A percentile compares a stretch with the other conserved stretches of the same genome.
phyloP scores from a whole-genome alignment of 2,113 vertebrate species.

The Halichoerus grypus region DNA sequence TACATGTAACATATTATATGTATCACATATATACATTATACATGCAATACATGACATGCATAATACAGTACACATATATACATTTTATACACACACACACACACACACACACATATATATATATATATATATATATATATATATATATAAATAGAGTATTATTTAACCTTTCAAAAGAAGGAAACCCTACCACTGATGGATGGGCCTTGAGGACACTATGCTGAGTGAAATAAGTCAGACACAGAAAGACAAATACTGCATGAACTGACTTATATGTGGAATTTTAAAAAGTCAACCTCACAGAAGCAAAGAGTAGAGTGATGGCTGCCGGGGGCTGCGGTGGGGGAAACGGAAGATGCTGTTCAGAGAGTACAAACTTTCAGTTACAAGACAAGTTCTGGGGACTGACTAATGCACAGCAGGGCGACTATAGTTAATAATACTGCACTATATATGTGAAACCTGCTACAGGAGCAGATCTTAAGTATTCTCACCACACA shows the following conservation, averaged over 20 bases:
- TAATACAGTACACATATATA: background rate
- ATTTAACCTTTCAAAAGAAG: background rate
- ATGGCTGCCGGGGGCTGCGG: background rate
- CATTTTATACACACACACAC: background rate
- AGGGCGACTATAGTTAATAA: rapidly evolving
- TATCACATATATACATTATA: background rate
- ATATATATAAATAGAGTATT: background rate
- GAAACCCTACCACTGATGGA: background rate
- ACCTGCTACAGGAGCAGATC: background rate
- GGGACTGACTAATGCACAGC: background rate
- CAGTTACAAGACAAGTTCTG: background rate
- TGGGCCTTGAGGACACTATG: rapidly evolving
- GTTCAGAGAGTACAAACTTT: too few species aligned
- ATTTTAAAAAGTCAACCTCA: background rate
- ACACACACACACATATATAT: background rate
- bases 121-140: background rate
- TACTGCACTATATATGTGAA: rapidly evolving
- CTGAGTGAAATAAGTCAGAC: background rate
- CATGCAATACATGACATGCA: too few species aligned
- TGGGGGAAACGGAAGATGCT: background rate
- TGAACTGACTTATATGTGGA: background rate
- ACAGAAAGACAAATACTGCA: background rate
- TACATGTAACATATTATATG: background rate
- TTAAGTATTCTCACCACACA: background rate
- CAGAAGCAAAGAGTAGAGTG: background rate